These are phyloP conservation scores for Rhinolophus sinicus DNA, from an alignment of 2,113 vertebrate species.

Conservation along the genomic window DNA sequence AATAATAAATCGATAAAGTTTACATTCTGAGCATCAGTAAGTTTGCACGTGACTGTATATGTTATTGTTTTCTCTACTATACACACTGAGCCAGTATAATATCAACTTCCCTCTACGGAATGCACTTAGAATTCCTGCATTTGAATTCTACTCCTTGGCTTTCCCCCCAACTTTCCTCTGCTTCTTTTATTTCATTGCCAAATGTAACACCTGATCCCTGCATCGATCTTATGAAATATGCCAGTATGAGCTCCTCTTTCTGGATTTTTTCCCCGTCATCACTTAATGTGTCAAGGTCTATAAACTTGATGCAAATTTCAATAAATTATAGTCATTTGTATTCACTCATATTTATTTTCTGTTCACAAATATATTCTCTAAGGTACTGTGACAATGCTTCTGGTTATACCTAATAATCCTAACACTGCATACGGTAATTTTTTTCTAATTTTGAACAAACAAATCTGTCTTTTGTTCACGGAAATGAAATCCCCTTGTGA, in stretches of 20 bases:
- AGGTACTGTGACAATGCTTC: background rate
- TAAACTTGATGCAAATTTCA: constrained; percentile 17
- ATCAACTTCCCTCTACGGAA: background rate
- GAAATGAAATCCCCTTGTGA: constrained; percentile 54
- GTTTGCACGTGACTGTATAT: background rate
- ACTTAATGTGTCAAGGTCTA: constrained; percentile 39
- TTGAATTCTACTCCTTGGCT: background rate
- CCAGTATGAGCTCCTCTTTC: background rate
- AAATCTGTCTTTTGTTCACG: constrained; percentile 45
- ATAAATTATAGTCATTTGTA: constrained; percentile 13
- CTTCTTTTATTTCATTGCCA: background rate
- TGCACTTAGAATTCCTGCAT: background rate
- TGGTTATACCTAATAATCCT: background rate
- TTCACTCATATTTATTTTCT: background rate
- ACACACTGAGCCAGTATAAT: background rate
- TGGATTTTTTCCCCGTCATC: background rate
- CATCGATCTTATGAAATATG: background rate
- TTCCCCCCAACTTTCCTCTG: background rate
- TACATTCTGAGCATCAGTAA: background rate
- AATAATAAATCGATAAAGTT: background rate
- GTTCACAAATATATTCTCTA: constrained; percentile 22
- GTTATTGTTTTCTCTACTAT: background rate
- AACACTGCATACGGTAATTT: constrained; percentile 11
- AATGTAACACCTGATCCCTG: background rate
- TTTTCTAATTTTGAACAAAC: background rate